Evolutionary conservation across 2,888 invertebrate genomes (phyloP).

Genomic region (Schizaphis graminum): DNA sequence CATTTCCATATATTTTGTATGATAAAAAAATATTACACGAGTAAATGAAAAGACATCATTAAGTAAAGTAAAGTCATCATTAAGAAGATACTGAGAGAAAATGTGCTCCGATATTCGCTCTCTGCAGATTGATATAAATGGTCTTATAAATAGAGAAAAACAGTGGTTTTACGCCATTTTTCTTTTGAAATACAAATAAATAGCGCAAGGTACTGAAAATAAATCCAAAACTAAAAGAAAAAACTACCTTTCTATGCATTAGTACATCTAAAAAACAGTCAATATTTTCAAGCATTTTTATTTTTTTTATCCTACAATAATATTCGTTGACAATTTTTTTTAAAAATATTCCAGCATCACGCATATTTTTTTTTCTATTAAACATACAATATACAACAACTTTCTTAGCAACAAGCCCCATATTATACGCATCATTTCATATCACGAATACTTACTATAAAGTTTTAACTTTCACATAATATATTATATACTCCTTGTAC

Average conservation of each 20-base stretch:
- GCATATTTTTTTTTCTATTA: not conserved
- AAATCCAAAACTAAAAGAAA: not conserved
- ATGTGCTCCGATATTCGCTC: not conserved
- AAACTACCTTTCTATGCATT: not conserved
- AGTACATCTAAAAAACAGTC: not conserved
- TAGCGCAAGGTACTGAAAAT: not conserved
- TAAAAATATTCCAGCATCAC: not conserved
- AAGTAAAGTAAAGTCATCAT: not conserved
- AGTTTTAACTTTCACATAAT: not conserved
- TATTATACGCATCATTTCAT: not conserved
- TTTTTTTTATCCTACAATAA: not conserved
- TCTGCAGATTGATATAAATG: constrained; percentile 15
- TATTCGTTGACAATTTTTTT: not conserved
- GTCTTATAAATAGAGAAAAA: not conserved
- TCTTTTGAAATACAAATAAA: not conserved
- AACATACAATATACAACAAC: not conserved
- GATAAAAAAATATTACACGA: not conserved
- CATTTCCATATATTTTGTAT: not conserved
- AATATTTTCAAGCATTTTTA: not conserved
- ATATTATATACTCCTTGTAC: not conserved
- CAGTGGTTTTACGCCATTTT: constrained; percentile 26
- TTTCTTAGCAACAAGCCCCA: not conserved
- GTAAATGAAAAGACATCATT: not conserved
- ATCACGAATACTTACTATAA: not conserved
- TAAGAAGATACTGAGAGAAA: not conserved